Conservation (phyloP, 92 coral and sea anemone genomes). For the Nematostella vectensis region DNA sequence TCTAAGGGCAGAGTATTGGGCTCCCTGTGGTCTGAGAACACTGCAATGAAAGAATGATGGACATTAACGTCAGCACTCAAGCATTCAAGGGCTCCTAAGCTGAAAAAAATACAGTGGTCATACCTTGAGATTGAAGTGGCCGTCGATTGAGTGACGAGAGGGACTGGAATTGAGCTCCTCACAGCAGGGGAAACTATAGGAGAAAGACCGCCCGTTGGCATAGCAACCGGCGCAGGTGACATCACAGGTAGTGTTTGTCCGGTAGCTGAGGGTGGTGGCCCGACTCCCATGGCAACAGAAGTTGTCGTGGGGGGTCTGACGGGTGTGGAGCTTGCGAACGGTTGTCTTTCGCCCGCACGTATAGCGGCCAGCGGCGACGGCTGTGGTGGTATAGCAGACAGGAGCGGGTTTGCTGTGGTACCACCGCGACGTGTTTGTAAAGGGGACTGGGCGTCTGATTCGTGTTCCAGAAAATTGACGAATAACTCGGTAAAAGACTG, state of each 20-base stretch:
- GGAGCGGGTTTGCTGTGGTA: conserved; percentile 49
- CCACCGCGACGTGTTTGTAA: conserved; percentile 27
- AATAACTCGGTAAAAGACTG: conserved; percentile 93
- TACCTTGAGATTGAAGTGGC: background rate
- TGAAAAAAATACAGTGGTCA: too few species aligned
- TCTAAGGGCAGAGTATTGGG: conserved; percentile 1
- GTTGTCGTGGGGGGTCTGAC: conserved; percentile 17
- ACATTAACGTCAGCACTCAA: too few species aligned
- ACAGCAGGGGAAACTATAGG: conserved; percentile 14
- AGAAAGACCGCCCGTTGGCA: conserved; percentile 13
- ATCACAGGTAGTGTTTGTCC: background rate
- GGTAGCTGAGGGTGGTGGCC: conserved; percentile 1
- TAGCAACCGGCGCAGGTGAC: conserved; percentile 1
- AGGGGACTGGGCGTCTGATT: conserved; percentile 51
- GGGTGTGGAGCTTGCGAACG: conserved; percentile 61
- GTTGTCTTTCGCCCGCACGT: conserved; percentile 25
- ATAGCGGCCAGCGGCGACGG: conserved; percentile 36
- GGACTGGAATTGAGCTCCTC: background rate
- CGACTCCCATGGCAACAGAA: background rate
- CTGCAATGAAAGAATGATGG: too few species aligned
- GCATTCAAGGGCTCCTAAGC: too few species aligned
- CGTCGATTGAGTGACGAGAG: background rate
- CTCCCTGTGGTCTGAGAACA: too few species aligned
- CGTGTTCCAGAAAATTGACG: conserved; percentile 90
- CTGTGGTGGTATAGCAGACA: conserved; percentile 58